A percentile compares a stretch with the other conserved stretches of the same genome.
phyloP scores from a whole-genome alignment of 2,113 vertebrate species.

The Chrysemys picta region DNA sequence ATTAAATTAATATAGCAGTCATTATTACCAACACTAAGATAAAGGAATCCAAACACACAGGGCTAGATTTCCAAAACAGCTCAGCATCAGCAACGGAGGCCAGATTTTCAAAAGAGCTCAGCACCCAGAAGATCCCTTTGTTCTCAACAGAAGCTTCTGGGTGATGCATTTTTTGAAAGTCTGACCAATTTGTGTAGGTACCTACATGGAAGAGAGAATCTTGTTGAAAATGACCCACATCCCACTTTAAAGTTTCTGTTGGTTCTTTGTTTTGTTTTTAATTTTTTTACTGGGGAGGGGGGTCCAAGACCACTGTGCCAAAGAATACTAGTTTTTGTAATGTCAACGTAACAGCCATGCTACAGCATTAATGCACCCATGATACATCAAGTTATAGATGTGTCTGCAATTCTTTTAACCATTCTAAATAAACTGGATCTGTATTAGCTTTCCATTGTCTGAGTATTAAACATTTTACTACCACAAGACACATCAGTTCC shows the following conservation, averaged over 20 bases:
- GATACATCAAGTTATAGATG: neutral
- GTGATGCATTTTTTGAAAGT: neutral
- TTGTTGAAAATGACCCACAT: neutral
- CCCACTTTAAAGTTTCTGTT: neutral
- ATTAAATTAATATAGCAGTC: neutral
- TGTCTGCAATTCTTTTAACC: neutral
- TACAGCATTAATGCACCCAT: neutral
- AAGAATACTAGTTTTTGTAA: neutral
- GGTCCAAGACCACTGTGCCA: neutral
- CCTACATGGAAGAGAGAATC: neutral
- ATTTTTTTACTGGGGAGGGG: neutral
- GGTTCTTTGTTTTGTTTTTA: neutral
- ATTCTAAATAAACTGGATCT: neutral
- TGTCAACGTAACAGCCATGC: neutral
- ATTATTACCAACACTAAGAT: neutral
- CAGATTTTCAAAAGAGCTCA: neutral
- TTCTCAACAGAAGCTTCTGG: neutral
- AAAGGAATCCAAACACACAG: neutral
- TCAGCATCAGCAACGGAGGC: neutral
- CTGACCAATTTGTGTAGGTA: accelerated
- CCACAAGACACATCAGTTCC: neutral
- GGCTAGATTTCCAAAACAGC: neutral
- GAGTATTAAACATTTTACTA: neutral
- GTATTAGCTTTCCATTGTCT: neutral
- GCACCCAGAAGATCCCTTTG: neutral